A percentile compares a stretch with the other conserved stretches of the same genome.
Evolutionary conservation across 2,888 invertebrate species (phyloP).

Genomic region (Trissoscelio sp.): DNA sequence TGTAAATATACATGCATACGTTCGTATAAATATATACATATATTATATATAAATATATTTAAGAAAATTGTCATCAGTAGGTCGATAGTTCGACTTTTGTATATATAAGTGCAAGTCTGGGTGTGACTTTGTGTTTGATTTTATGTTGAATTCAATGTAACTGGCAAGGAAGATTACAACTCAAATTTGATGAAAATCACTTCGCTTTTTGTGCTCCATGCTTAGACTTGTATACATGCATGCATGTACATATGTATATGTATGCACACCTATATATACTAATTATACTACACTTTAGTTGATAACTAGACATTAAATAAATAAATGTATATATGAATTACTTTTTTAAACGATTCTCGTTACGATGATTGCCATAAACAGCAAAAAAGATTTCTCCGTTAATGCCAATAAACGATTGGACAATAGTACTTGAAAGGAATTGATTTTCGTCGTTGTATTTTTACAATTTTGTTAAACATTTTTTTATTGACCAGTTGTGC

Average conservation of each 20-base stretch:
- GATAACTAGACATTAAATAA: slow-evolving; percentile 20
- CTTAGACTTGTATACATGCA: slow-evolving; percentile 42
- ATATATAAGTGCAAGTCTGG: slow-evolving; percentile 55
- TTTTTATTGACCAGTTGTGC: slow-evolving; percentile 23
- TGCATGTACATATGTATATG: slow-evolving; percentile 22
- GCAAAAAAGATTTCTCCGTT: background rate
- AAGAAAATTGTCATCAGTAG: slow-evolving; percentile 1
- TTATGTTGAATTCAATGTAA: too few relatives aligned
- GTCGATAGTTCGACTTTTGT: slow-evolving; percentile 36
- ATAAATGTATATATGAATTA: slow-evolving; percentile 49
- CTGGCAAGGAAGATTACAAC: too few relatives aligned
- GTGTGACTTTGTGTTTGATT: slow-evolving; percentile 12
- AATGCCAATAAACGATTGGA: slow-evolving; percentile 14
- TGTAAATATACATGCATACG: background rate
- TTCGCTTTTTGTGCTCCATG: slow-evolving; percentile 29
- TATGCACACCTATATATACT: slow-evolving; percentile 16
- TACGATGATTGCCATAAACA: slow-evolving; percentile 32
- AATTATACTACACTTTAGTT: slow-evolving; percentile 32
- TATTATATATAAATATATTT: too few relatives aligned
- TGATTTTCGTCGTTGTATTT: slow-evolving; percentile 25
- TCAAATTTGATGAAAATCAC: slow-evolving; percentile 4
- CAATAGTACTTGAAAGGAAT: slow-evolving; percentile 36
- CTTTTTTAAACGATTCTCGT: slow-evolving; percentile 26
- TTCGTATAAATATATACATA: slow-evolving; percentile 5
- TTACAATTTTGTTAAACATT: background rate